Base-by-base conservation (phyloP, 1,140 invertebrate genomes). In the Meloidogyne chitwoodi region DNA sequence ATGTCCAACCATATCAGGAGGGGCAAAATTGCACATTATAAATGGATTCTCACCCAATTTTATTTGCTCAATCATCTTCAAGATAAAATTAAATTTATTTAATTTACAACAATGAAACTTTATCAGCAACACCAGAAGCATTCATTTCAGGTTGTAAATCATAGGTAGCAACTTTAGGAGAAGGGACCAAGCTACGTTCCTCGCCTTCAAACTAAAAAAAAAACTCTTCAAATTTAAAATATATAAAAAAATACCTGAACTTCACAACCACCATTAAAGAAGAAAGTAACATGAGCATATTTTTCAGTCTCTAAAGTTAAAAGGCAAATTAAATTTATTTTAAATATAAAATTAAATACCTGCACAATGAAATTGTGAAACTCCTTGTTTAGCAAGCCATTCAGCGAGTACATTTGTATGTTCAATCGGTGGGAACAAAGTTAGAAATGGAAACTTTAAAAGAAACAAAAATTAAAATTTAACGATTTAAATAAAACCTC, bases 21-120 rank as follows among this genome's bases (percentile, higher is more conserved):
- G 88, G 19, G 89, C 89, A 82, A 90, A 90, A 77, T 89, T 89
- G 80, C 89, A 89, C 89, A 89, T 89, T 12, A 90, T 81, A 78
- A 89, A 89, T 10, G 85, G 84, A 80, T 89, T 88, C 66, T 87
- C 88, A 24, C 84, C 84, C 24, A 44, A 44, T 34, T 84, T 78
- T 48, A 89, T 83, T 61, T 88, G 87, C 74, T 89, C 84, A 44
- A 88, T 80, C 85, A 89, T 87, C 82, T 86, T 74, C 79, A 84
- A 77, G 48, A 16, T 8, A 19, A 77, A 76, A n/a, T n/a, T n/a
- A n/a, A 27, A 31, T 26, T n/a, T n/a, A n/a, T n/a, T 56, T 1
- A 5, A n/a, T 22, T 56, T 5, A 56, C 19, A 56, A 81, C 1
- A 4, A 61, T n/a, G 2, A 12, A 27, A 88, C 84, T 73, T 89